Base-by-base conservation (phyloP, 2,113 vertebrate species). In the Promerops cafer region DNA sequence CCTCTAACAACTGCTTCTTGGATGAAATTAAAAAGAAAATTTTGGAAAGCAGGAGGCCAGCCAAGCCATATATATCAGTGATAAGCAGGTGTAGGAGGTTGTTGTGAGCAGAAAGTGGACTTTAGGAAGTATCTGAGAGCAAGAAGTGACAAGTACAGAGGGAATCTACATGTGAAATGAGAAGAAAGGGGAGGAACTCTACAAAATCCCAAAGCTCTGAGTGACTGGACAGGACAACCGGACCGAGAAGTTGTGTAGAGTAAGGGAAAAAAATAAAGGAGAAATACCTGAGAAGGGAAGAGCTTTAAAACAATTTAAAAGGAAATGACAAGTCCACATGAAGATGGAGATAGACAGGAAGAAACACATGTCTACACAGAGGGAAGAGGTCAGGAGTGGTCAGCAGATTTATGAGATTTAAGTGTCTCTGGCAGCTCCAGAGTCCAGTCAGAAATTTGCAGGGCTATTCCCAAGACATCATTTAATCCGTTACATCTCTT, bases 331-430 rank as follows among this genome's bases (percentile, higher is more conserved):
- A 75, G 69, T 94, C 47, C 9, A 4, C 52, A 40, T 47, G 64
- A 91, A 91, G 76, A 91, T 75, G 57, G 72, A 95, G 69, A 87
- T 45, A 64, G 80, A 75, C 65, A 84, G 83, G 93, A 92, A 94
- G 87, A 90, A 92, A 94, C 72, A 89, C 40, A 53, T 23, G 39
- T 50, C 76, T 83, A 33, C 75, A 77, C 13, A 50, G 28, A 87
- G 75, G 68, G 35, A 94, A 81, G 66, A 90, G 83, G 89, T 93
- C 79, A 83, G 80, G 33, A 94, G 16, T 47, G 63, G 30, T 45
- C 68, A 90, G 69, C 44, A 91, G 60, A 91, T 78, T 92, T 66
- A 85, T 69, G 82, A 92, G 75, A 81, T 52, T 45, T 60, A 64
- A 94, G 59, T 40, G 40, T 49, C 72, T 56, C 56, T 65, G 61